phyloP scores from a whole-genome alignment of 1,140 invertebrate species.

The Zelostemma sp. region DNA sequence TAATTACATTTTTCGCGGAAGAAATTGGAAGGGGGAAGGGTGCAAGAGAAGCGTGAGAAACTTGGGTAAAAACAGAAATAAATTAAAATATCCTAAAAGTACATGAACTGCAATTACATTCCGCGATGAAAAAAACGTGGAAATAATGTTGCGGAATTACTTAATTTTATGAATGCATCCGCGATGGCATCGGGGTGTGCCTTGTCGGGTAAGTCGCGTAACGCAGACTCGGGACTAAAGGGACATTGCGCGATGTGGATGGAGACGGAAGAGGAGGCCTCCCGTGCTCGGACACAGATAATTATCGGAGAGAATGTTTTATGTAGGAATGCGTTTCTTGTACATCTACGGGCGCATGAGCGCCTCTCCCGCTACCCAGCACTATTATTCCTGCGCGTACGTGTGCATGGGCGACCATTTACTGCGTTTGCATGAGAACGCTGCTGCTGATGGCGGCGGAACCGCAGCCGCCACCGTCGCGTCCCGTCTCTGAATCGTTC shows the following conservation, averaged over 20 bases:
- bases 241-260: not conserved
- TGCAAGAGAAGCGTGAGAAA: not conserved
- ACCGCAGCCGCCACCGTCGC: slow-evolving; percentile 8
- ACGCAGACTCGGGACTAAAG: not conserved
- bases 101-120: too few species aligned
- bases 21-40: not conserved
- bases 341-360: slow-evolving; percentile 55
- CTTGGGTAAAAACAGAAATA: not conserved
- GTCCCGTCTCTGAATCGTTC: slow-evolving; percentile 30
- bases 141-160: too few species aligned
- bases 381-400: slow-evolving; percentile 55
- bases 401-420: slow-evolving; percentile 56
- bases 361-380: slow-evolving; percentile 44
- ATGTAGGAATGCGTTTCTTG: slow-evolving; percentile 62
- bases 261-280: not conserved
- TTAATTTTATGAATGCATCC: too few species aligned
- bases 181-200: not conserved
- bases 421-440: slow-evolving; percentile 57
- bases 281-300: slow-evolving; percentile 48
- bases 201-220: not conserved
- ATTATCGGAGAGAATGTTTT: slow-evolving; percentile 60
- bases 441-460: slow-evolving; percentile 6
- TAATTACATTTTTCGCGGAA: too few species aligned
- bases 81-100: not conserved
- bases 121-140: too few species aligned